A percentile compares a stretch with the other conserved stretches of the same genome.
phyloP scores from a whole-genome alignment of 2,113 vertebrate genomes.

The Tenrec ecaudatus region DNA sequence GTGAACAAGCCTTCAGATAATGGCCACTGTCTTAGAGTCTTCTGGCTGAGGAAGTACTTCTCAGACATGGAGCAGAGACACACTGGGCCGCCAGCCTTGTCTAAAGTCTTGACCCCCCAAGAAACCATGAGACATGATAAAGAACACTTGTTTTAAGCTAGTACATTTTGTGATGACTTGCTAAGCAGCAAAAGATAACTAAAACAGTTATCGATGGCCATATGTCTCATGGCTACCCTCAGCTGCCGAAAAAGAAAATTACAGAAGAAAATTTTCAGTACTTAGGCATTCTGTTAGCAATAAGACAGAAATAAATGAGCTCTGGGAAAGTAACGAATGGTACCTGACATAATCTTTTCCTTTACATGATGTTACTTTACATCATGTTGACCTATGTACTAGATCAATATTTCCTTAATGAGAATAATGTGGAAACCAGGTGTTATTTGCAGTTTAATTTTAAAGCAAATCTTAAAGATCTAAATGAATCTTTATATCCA shows the following conservation, averaged over 20 bases:
- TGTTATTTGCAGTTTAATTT: too few species aligned
- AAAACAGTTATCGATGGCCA: not conserved
- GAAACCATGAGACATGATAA: not conserved
- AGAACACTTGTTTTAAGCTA: not conserved
- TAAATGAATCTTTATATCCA: too few species aligned
- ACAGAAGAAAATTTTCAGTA: not conserved
- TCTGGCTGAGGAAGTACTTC: not conserved
- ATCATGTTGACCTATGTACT: too few species aligned
- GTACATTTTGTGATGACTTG: not conserved
- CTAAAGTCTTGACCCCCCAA: not conserved
- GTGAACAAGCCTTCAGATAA: not conserved
- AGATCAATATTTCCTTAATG: too few species aligned
- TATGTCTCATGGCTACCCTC: not conserved
- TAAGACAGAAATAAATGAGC: conserved; percentile 20
- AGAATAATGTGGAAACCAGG: too few species aligned
- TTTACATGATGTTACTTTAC: not conserved
- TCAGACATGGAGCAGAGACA: not conserved
- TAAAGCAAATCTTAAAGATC: too few species aligned
- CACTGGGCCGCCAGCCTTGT: not conserved
- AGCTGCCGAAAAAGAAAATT: conserved; percentile 2
- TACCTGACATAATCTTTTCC: not conserved
- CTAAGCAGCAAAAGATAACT: conserved; percentile 10
- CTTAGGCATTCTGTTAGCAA: not conserved
- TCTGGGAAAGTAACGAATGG: not conserved
- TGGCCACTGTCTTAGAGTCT: not conserved